Evolutionary conservation across 2,113 vertebrate genomes (phyloP), one percentile per base, ranked within the genome.

Genomic region (Lycaon pictus): DNA sequence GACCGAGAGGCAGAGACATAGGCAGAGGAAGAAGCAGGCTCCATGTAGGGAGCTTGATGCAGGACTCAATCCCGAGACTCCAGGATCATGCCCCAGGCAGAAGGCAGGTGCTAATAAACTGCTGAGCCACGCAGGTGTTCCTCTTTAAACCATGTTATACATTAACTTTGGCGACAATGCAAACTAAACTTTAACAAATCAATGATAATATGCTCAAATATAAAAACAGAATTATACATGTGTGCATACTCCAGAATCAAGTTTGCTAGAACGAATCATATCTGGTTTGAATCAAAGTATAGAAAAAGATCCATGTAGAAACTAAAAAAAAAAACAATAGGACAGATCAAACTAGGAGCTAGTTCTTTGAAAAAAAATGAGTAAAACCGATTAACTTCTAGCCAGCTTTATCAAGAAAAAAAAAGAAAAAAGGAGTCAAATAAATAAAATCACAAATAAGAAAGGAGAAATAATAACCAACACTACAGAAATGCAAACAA

Each of bases 171-270:
- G 29, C 55, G 71, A 72, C 6, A 56, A 81, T 48, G 62, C 20
- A 74, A 92, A 92, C 94, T 90, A 85, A 84, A 79, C n/a, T 94
- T 80, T 92, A 87, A 90, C 20, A 84, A 82, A 83, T 79, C 71
- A 80, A 8, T 53, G 17, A 80, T 87, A 19, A 60, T 6, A 77
- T 77, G 48, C 58, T 79, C 43, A 76, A 53, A 85, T 20, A 32
- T 23, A 88, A 11, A 72, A 27, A 87, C 20, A 85, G 23, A 93
- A 32, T 11, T 53, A 79, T 27, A 93, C 80, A 76, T 76, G 32
- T 56, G 11, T 80, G 32, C 71, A 10, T 53, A 71, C 35, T 81
- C 22, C 63, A 87, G 29, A 88, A 16, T 92, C 56, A 74, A 74
- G 56, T 82, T n/a, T 74, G 27, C 84, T 82, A 11, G 72, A 63